Conservation (phyloP, 2,797 vertebrate species). For the Rhinatrema bivittatum region DNA sequence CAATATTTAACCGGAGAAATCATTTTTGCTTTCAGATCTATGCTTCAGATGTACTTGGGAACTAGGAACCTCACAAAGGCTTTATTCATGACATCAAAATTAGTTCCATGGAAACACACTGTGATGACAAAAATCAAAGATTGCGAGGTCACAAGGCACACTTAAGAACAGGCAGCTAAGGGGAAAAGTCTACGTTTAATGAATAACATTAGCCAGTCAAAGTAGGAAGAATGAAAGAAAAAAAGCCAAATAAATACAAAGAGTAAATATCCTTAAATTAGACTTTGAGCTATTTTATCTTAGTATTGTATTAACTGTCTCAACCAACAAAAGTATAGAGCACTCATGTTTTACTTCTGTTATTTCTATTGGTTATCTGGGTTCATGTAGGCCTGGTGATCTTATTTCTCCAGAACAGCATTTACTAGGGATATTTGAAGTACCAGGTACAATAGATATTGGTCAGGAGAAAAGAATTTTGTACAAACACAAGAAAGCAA, state of each 20-base stretch:
- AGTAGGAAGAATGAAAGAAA: constrained; percentile 39
- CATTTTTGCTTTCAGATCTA: constrained; percentile 47
- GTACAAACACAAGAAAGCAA: too few species aligned
- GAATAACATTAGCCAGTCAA: constrained; percentile 42
- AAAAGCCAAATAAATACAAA: constrained; percentile 32
- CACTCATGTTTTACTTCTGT: too few species aligned
- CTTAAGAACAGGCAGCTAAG: constrained; percentile 35
- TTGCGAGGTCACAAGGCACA: constrained; percentile 50
- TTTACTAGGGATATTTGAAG: too few species aligned
- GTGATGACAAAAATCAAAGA: constrained; percentile 53
- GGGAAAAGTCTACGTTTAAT: constrained; percentile 46
- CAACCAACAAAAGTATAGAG: too few species aligned
- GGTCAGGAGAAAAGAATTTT: too few species aligned
- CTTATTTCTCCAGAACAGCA: too few species aligned
- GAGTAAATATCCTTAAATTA: constrained; percentile 42
- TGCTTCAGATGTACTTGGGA: constrained; percentile 49
- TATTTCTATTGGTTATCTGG: too few species aligned
- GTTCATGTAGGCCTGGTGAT: too few species aligned
- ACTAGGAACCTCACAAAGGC: constrained; percentile 47
- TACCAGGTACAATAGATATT: too few species aligned
- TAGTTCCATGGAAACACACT: constrained; percentile 47
- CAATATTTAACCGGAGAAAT: constrained; percentile 58
- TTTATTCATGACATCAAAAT: constrained; percentile 55
- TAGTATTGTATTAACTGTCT: too few species aligned
- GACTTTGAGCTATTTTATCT: constrained; percentile 46